A percentile compares a stretch with the other conserved stretches of the same genome.
Conservation (phyloP, 2,113 vertebrate species). For the Hiodon tergisus region DNA sequence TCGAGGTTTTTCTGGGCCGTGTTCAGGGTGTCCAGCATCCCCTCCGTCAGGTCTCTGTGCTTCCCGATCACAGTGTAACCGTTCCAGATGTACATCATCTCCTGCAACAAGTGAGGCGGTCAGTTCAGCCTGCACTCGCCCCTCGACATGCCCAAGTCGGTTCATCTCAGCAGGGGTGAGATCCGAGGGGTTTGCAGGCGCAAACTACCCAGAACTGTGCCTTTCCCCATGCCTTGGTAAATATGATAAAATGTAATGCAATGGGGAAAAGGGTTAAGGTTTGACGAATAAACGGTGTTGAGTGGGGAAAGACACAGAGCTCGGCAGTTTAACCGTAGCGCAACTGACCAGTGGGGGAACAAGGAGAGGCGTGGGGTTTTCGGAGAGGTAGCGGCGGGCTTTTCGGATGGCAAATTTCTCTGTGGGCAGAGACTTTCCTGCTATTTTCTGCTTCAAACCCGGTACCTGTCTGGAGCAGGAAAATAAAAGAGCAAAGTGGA, state of each 20-base stretch:
- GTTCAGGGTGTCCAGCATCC: conserved; percentile 81
- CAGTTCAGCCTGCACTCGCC: conserved; percentile 5
- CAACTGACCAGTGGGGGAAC: conserved; percentile 77
- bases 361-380: conserved; percentile 75
- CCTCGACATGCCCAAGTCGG: too few relatives aligned
- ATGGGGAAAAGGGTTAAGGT: too few relatives aligned
- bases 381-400: conserved; percentile 79
- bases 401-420: conserved; percentile 98
- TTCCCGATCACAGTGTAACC: conserved; percentile 94
- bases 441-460: conserved; percentile 92
- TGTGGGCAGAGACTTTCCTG: conserved; percentile 95
- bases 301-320: too few relatives aligned
- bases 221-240: background rate
- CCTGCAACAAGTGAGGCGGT: conserved; percentile 57
- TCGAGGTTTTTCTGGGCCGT: conserved; percentile 76
- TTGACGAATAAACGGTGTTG: too few relatives aligned
- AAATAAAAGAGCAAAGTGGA: background rate
- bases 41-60: conserved; percentile 82
- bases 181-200: too few relatives aligned
- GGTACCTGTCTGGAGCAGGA: conserved; percentile 75
- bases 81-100: conserved; percentile 99
- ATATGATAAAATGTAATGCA: background rate
- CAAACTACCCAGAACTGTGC: background rate
- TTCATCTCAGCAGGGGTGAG: too few relatives aligned
- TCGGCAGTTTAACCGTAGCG: too few relatives aligned